These are phyloP conservation scores for Drosophila equinoxialis DNA, from an alignment of 1,140 invertebrate genomes.

Conservation along the genomic window DNA sequence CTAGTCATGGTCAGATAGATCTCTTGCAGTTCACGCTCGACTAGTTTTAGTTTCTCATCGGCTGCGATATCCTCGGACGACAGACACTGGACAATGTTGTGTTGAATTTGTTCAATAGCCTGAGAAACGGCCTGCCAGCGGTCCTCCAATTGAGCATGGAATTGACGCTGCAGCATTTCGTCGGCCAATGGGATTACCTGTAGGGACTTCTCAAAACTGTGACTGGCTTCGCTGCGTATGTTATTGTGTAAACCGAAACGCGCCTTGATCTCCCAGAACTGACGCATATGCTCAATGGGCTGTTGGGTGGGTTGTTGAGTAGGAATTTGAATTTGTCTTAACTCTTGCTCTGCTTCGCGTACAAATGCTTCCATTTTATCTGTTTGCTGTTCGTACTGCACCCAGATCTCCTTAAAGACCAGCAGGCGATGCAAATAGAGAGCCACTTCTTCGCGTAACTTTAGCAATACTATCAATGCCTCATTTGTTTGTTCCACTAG, in stretches of 20 bases:
- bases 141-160: conserved; percentile 89
- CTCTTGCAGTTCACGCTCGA: conserved; percentile 90
- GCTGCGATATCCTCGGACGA: conserved; percentile 88
- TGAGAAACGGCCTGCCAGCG: conserved; percentile 88
- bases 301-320: conserved; percentile 84
- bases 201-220: conserved; percentile 90
- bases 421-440: conserved; percentile 87
- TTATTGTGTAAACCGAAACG: conserved; percentile 93
- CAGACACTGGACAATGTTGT: conserved; percentile 86
- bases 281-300: conserved; percentile 88
- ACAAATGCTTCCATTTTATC: conserved; percentile 90
- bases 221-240: conserved; percentile 88
- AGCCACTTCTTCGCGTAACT: conserved; percentile 89
- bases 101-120: conserved; percentile 87
- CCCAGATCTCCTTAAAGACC: conserved; percentile 90
- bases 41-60: conserved; percentile 88
- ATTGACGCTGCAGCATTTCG: conserved; percentile 90
- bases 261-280: conserved; percentile 94
- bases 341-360: conserved; percentile 87
- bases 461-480: conserved; percentile 87
- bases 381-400: conserved; percentile 88
- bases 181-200: conserved; percentile 90
- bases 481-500: conserved; percentile 88
- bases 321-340: conserved; percentile 84
- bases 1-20: conserved; percentile 87